These are phyloP conservation scores for Drosophila multiciliata DNA, from an alignment of 2,888 invertebrate species.

Conservation along the genomic window DNA sequence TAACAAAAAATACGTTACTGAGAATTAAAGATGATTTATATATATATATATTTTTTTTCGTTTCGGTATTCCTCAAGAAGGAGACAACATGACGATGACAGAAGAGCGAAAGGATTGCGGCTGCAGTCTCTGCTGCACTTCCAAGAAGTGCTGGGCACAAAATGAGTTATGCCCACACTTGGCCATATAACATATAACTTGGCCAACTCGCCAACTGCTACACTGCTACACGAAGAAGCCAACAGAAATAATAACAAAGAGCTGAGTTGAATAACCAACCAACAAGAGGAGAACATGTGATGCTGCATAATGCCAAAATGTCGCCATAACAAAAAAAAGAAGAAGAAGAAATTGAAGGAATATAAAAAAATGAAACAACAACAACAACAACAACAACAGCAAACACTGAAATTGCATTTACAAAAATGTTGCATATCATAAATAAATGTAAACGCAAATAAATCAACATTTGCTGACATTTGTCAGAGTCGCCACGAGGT, in stretches of 20 bases:
- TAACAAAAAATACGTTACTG: neutral
- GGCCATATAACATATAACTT: slow-evolving; percentile 40
- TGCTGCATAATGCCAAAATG: slow-evolving; percentile 42
- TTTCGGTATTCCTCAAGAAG: neutral
- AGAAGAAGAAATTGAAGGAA: no score
- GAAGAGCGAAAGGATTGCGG: neutral
- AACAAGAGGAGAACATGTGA: neutral
- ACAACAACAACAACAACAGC: slow-evolving; percentile 10
- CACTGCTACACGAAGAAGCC: neutral
- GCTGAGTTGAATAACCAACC: neutral
- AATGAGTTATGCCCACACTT: slow-evolving; percentile 62
- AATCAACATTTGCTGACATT: slow-evolving; percentile 80
- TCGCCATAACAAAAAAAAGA: neutral
- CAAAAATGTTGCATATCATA: slow-evolving; percentile 79
- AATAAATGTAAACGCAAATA: slow-evolving; percentile 79
- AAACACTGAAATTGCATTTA: slow-evolving; percentile 73
- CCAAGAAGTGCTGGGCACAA: slow-evolving; percentile 1
- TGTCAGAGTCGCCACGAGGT: slow-evolving; percentile 54
- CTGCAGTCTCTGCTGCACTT: neutral
- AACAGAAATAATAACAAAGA: slow-evolving; percentile 5
- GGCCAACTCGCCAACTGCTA: slow-evolving; percentile 15
- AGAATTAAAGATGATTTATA: neutral
- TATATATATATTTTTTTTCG: neutral
- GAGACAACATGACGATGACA: neutral
- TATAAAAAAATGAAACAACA: no score